Evolutionary conservation across 2,113 vertebrate species (phyloP).

Genomic region (Parus major): DNA sequence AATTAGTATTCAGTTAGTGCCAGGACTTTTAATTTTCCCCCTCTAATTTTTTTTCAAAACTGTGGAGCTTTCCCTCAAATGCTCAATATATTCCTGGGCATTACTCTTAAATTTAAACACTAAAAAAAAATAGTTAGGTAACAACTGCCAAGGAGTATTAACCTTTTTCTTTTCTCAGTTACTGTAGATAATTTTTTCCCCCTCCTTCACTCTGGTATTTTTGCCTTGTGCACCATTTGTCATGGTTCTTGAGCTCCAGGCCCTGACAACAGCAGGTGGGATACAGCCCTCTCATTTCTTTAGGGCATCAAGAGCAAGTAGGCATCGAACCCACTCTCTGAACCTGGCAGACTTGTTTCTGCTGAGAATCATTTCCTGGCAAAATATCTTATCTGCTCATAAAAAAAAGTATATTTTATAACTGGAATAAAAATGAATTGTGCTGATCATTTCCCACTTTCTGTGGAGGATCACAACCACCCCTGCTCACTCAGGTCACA

Average conservation of each 20-base stretch:
- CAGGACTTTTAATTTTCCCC: not conserved
- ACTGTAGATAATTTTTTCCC: not conserved
- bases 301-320: not conserved
- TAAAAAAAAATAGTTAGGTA: not conserved
- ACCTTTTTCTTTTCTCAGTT: slow-evolving; percentile 1
- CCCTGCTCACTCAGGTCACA: not conserved
- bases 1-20: not conserved
- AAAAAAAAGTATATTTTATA: not conserved
- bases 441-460: not conserved
- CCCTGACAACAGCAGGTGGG: not conserved
- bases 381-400: not conserved
- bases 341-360: slow-evolving; percentile 6
- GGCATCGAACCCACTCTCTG: not conserved
- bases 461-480: not conserved
- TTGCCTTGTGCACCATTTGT: not conserved
- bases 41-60: not conserved
- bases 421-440: not conserved
- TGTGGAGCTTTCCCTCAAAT: not conserved
- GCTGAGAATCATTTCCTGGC: not conserved
- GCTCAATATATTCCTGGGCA: not conserved
- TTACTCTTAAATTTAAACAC: slow-evolving; percentile 1
- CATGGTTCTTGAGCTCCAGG: not conserved
- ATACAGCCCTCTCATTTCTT: not conserved
- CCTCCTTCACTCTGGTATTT: not conserved
- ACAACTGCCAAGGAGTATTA: not conserved